A percentile compares a stretch with the other conserved stretches of the same genome.
Evolutionary conservation across 1,140 invertebrate species (phyloP).

Genomic region (Habropoda laboriosa): DNA sequence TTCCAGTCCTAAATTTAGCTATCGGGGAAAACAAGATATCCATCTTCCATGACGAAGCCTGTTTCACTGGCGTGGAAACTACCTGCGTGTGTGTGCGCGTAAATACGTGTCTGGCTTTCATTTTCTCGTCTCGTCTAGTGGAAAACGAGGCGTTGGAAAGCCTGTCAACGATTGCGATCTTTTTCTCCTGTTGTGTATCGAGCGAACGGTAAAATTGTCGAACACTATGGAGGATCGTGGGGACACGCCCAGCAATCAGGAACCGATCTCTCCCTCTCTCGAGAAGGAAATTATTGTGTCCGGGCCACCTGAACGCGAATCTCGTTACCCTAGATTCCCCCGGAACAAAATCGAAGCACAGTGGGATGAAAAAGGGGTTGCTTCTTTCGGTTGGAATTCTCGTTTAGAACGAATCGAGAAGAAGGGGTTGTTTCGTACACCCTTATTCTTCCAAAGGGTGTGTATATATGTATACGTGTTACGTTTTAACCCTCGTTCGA

Average conservation of each 20-base stretch:
- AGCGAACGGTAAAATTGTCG: not conserved
- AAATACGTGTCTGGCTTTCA: not conserved
- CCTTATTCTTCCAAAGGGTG: not conserved
- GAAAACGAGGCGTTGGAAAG: constrained; percentile 19
- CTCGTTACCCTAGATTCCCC: constrained; percentile 66
- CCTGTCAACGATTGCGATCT: constrained; percentile 3
- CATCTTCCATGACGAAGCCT: not conserved
- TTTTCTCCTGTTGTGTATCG: not conserved
- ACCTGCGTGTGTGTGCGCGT: too few relatives aligned
- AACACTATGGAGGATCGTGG: not conserved
- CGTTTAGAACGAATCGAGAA: not conserved
- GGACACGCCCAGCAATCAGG: constrained; percentile 67
- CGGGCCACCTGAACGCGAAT: constrained; percentile 66
- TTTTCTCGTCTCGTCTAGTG: not conserved
- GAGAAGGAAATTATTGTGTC: constrained; percentile 67
- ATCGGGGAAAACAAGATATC: not conserved
- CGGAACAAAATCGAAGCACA: constrained; percentile 16
- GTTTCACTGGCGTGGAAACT: not conserved
- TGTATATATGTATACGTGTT: too few relatives aligned
- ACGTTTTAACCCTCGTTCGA: not conserved
- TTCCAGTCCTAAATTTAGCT: too few relatives aligned
- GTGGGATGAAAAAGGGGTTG: constrained; percentile 23
- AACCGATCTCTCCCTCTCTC: constrained; percentile 71
- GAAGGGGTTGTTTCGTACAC: not conserved
- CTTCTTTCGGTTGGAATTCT: constrained; percentile 11